Percentiles rank a stretch among this genome's conserved stretches.
These are phyloP conservation scores for Phodopus roborovskii DNA, from an alignment of 2,113 vertebrate species.

Conservation along the genomic window DNA sequence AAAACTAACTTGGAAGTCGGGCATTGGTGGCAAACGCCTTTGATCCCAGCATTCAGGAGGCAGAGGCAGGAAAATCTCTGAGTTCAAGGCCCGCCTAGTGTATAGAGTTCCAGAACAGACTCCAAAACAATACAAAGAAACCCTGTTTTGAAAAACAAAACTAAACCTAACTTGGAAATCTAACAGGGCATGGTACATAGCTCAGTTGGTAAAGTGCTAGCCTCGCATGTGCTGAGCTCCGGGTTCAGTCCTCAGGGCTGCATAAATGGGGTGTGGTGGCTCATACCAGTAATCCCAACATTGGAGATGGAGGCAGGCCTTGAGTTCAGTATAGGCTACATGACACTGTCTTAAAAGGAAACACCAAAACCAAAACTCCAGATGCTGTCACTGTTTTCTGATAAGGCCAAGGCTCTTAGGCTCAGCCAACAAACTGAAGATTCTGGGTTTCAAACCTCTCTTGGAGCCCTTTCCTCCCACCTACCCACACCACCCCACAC, in stretches of 20 bases:
- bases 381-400: not conserved
- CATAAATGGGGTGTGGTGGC: not conserved
- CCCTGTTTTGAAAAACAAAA: too few relatives aligned
- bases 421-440: not conserved
- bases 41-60: too few relatives aligned
- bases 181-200: too few relatives aligned
- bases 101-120: too few relatives aligned
- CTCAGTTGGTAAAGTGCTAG: too few relatives aligned
- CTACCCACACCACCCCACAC: not conserved
- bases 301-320: not conserved
- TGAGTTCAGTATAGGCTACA: not conserved
- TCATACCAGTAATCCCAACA: not conserved
- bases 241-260: not conserved
- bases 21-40: too few relatives aligned
- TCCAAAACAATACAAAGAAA: too few relatives aligned
- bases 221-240: not conserved
- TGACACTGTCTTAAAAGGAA: not conserved
- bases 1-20: not conserved
- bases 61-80: too few relatives aligned
- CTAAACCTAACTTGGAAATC: not conserved
- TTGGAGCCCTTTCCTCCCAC: not conserved
- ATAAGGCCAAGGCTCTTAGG: not conserved
- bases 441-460: not conserved
- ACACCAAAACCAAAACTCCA: too few relatives aligned
- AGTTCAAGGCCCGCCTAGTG: too few relatives aligned